Percentiles rank a stretch among this genome's conserved stretches.
Evolutionary conservation across 2,888 invertebrate species (phyloP).

Genomic region (Metopia argyrocephala): DNA sequence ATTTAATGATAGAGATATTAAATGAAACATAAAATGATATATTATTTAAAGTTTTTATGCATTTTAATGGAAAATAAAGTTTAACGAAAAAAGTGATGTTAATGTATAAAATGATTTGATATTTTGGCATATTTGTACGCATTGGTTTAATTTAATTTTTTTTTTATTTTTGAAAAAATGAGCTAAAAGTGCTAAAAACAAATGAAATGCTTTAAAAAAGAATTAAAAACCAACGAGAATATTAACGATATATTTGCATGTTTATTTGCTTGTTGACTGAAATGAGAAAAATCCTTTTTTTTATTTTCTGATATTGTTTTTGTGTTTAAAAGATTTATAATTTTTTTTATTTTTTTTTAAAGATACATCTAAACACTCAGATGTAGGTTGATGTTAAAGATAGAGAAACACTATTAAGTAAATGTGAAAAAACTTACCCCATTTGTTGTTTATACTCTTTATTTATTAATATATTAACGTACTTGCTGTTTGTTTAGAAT

Average conservation of each 20-base stretch:
- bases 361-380: slow-evolving; percentile 32
- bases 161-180: not conserved
- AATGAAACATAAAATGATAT: too few relatives aligned
- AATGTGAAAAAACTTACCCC: slow-evolving; percentile 58
- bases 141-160: not conserved
- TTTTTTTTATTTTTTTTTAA: not conserved
- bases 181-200: slow-evolving; percentile 1
- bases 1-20: too few relatives aligned
- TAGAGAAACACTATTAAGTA: slow-evolving; percentile 25
- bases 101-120: slow-evolving; percentile 43
- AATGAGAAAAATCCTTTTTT: not conserved
- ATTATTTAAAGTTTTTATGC: not conserved
- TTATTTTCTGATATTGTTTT: not conserved
- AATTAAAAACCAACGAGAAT: not conserved
- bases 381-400: slow-evolving; percentile 17
- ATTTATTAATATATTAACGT: slow-evolving; percentile 35
- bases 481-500: slow-evolving; percentile 7
- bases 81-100: slow-evolving; percentile 27
- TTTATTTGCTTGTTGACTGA: not conserved
- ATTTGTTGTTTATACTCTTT: slow-evolving; percentile 34
- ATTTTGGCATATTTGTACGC: slow-evolving; percentile 12
- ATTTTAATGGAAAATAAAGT: not conserved
- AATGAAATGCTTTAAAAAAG: not conserved
- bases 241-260: not conserved
- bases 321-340: not conserved